Percentiles rank a stretch among this genome's conserved stretches.
Evolutionary conservation across 2,888 invertebrate species (phyloP).

Genomic region (Athrips mouffetella): DNA sequence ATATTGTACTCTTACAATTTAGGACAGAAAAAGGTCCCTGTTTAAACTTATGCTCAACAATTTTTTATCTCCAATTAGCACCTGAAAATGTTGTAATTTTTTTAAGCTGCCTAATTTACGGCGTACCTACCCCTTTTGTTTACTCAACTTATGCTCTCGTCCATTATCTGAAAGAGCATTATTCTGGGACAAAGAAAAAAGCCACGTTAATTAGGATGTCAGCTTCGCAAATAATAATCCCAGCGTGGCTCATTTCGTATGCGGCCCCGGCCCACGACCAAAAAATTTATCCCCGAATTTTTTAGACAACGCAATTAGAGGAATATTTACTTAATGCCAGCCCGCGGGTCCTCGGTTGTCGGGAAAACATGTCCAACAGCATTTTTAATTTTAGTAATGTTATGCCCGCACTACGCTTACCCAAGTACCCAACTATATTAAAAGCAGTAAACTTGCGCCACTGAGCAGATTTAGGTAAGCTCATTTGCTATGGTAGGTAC

Average conservation of each 20-base stretch:
- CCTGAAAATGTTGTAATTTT: too few relatives aligned
- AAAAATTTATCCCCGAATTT: slow-evolving; percentile 63
- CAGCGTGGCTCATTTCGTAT: slow-evolving; percentile 64
- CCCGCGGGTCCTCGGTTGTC: slow-evolving; percentile 30
- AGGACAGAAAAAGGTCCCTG: too few relatives aligned
- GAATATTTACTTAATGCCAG: slow-evolving; percentile 63
- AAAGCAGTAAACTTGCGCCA: slow-evolving; percentile 33
- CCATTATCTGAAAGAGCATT: slow-evolving; percentile 49
- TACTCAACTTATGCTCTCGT: slow-evolving; percentile 24
- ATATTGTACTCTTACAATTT: too few relatives aligned
- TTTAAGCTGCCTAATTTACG: slow-evolving; percentile 12
- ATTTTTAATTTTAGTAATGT: slow-evolving; percentile 43
- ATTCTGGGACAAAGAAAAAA: slow-evolving; percentile 58
- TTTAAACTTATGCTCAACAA: too few relatives aligned
- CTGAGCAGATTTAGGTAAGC: slow-evolving; percentile 13
- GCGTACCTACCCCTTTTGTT: slow-evolving; percentile 14
- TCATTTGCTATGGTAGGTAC: background rate
- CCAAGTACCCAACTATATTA: slow-evolving; percentile 30
- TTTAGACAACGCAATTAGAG: slow-evolving; percentile 69
- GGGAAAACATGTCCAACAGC: slow-evolving; percentile 46
- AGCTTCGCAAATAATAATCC: slow-evolving; percentile 70
- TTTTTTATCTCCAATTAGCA: slow-evolving; percentile 9
- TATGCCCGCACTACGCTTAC: slow-evolving; percentile 22
- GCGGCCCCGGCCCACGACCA: slow-evolving; percentile 52
- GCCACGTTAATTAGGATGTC: slow-evolving; percentile 72